A percentile compares a stretch with the other conserved stretches of the same genome.
Evolutionary conservation across 2,888 invertebrate species (phyloP).

Genomic region (Gasteruption jaculator): DNA sequence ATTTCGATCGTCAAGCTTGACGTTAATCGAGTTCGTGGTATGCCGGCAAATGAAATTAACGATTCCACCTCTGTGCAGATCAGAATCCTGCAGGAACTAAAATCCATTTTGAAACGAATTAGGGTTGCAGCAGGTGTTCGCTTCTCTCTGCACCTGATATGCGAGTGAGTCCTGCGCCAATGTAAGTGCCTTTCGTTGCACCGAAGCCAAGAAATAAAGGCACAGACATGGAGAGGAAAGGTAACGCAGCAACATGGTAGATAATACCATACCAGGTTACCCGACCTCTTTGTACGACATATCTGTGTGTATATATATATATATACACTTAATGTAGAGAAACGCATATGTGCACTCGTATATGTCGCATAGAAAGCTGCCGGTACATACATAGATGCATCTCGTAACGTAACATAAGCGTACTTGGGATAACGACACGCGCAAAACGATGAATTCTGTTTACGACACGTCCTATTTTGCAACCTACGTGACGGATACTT

Average conservation of each 20-base stretch:
- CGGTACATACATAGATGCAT: constrained; percentile 15
- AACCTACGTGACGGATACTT: constrained; percentile 28
- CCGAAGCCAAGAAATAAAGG: no score
- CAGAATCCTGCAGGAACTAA: no score
- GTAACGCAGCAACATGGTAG: no score
- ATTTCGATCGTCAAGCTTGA: constrained; percentile 41
- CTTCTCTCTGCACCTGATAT: constrained; percentile 9
- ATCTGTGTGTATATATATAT: no score
- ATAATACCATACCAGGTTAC: no score
- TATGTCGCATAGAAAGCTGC: constrained; percentile 14
- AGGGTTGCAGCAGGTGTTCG: constrained; percentile 18
- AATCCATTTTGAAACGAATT: no score
- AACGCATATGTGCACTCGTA: no score
- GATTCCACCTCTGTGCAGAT: constrained; percentile 28
- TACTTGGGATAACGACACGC: constrained; percentile 25
- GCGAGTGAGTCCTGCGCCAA: no score
- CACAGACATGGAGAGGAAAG: no score
- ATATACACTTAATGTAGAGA: no score
- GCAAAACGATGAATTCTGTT: constrained; percentile 35
- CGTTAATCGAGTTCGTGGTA: constrained; percentile 45
- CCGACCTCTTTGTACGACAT: no score
- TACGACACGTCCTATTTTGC: constrained; percentile 38
- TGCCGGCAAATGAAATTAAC: constrained; percentile 43
- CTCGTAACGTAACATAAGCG: constrained; percentile 24
- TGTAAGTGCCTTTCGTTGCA: no score